Base-by-base conservation (phyloP, 1,140 invertebrate genomes). In the Pseudomyrmex gracilis region DNA sequence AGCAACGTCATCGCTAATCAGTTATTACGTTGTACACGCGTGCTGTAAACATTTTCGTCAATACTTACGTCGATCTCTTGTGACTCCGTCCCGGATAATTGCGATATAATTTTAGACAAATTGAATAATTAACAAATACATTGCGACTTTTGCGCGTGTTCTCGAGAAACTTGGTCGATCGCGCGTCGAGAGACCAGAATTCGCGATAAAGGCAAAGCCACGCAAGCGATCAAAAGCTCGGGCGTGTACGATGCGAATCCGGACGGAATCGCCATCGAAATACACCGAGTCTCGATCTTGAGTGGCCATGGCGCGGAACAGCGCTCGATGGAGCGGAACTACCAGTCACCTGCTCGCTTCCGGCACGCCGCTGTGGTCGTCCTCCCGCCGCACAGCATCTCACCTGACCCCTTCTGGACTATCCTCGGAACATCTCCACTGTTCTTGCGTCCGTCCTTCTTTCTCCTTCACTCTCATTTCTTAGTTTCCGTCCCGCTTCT, bases 261-360 rank as follows among this genome's bases (percentile, higher is more conserved):
- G 85, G 89, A 90, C 84, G 87, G 85, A 85, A 90, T 61, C 89
- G 89, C 83, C 77, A 89, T 80, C 88, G 89, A 68, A 89, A 85
- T 91, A 90, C 89, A 67, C 67, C 43, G 71, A 86, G 70, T 84
- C 74, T 58, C 92, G 93, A 94, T 94, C 93, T 94, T 92, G 91
- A 92, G 85, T 89, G 89, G 92, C 90, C 91, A 84, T 94, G 91
- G 92, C 92, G 93, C 93, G 93, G 93, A 94, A 94, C 94, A 94
- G 93, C 84, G 89, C 87, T 92, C 94, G 93, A 94, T 94, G 90
- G 92, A 93, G 94, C 92, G 92, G 93, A 94, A 94, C 94, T 93
- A 92, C 93, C 92, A 92, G 93, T 94, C 94, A 94, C 93, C 93
- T 94, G 93, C 91, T 94, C 91, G 92, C 92, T 94, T 94, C 93